Evolutionary conservation across 2,888 invertebrate species (phyloP), one percentile per base, ranked within the genome.

Genomic region (Ctenicera cuprea): DNA sequence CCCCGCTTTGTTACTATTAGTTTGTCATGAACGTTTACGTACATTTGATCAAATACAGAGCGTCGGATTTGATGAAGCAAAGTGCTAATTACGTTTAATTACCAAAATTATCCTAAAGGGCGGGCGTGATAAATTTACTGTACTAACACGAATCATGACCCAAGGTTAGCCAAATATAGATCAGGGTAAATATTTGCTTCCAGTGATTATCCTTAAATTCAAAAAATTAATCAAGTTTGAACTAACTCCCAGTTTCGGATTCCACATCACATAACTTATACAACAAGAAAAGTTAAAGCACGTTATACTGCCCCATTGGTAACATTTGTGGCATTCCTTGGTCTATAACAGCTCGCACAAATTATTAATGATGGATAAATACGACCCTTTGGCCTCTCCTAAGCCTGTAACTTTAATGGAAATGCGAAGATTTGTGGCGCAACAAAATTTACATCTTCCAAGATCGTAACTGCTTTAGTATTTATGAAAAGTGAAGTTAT

Each of bases 11-110:
- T 33, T 33, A 33, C 2, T 33, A 33, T 33, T 33, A 33, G 7
- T 33, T 33, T 4, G 8, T 9, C 33, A 8, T 33, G 5, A 33
- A 33, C 2, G 26, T 5, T 26, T 2, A 26, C 5, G 5, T 5
- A 26, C 3, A 2, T 26, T 26, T 26, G 33, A 33, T 33, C 33
- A 16, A 45, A 45, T 45, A 14, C 18, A 45, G 11, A 5, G 14
- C 16, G 18, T 16, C 45, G 45, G 0, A 9, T 45, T 18, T 45
- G 9, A 9, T 18, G 18, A 18, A 16, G 3, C 18, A 45, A n/a
- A 45, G 5, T 45, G 45, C n/a, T 43, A 43, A 43, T 43, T 43
- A 43, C 45, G 45, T 18, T 16, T 18, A 45, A 45, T 18, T 45
- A 18, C 16, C 16, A 5, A 45, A 45, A 9, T 45, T 45, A 45